phyloP scores from a whole-genome alignment of 2,797 vertebrate species.

The Alfaro cultratus region DNA sequence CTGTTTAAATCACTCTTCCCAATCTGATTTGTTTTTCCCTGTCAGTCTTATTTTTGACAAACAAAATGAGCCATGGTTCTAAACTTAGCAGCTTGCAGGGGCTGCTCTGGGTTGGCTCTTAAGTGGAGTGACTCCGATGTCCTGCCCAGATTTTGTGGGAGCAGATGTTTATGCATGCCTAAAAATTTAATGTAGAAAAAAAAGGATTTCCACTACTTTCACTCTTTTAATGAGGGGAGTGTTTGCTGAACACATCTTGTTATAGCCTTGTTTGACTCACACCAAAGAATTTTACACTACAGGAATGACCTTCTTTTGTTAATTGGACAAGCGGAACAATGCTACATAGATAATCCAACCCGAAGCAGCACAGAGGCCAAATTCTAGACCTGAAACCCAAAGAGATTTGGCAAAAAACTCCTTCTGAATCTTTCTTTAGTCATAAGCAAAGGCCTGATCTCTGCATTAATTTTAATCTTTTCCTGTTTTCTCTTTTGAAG shows the following conservation, averaged over 20 bases:
- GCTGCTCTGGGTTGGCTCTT: background rate
- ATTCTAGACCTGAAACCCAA: background rate
- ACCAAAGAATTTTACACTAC: background rate
- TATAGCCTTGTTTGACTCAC: background rate
- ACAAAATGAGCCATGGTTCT: background rate
- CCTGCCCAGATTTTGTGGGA: background rate
- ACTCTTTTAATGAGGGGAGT: conserved; percentile 1
- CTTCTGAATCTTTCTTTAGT: conserved; percentile 21
- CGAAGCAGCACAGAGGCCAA: background rate
- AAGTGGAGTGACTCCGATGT: background rate
- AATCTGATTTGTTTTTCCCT: background rate
- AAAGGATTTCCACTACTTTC: background rate
- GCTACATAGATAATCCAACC: conserved; percentile 12
- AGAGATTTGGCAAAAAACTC: conserved; percentile 1
- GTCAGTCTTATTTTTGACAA: background rate
- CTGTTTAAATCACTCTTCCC: background rate
- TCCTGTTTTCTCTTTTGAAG: conserved; percentile 32
- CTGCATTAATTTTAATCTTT: conserved; percentile 37
- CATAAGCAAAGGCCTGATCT: conserved; percentile 27
- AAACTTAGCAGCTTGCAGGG: background rate
- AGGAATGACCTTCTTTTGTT: background rate
- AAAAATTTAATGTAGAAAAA: background rate
- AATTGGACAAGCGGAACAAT: background rate
- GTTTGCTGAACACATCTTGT: background rate
- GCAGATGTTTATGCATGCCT: background rate